Evolutionary conservation across 23 tunicate species (phyloP), one percentile per base, ranked within the genome.

Genomic region (Aplidium turbinatum): DNA sequence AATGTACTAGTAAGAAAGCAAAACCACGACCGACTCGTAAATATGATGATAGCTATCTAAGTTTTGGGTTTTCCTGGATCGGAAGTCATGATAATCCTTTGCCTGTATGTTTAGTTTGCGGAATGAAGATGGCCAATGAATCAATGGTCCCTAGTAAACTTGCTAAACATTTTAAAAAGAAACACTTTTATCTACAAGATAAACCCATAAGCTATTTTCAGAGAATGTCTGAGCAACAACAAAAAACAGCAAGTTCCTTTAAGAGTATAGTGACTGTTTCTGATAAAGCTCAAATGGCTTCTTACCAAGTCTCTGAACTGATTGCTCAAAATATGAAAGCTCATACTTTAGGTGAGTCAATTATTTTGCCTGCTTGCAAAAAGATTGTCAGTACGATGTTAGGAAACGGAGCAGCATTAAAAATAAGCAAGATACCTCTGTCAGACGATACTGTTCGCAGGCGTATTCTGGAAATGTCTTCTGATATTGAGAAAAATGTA

Each of bases 251-350:
- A 11, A 20, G 21, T 54, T 54, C n/a, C 61, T 54, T 54, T 54
- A 13, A 54, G 21, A 54, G 22, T 54, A 11, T n/a, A 5, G 21
- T 54, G 61, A 20, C 61, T 54, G 61, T 54, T 54, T 54, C 23
- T 54, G 61, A 54, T 54, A 54, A 54, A 54, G 61, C 61, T 54
- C 22, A 13, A 54, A 54, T 54, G 19, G 61, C 61, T 54, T 54
- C 61, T 20, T 54, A 54, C 61, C 61, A 16, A 13, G 23, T 54
- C 61, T 54, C 61, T 16, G 61, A 54, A 54, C 21, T 54, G 61
- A 54, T 54, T 54, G 61, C 61, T 16, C 61, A 54, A n/a, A 54
- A 54, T 54, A 54, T 54, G 61, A 54, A 54, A 54, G 61, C 61
- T 54, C 22, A 54, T 54, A 54, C 61, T 54, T 54, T 13, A 16